Percentiles rank a stretch among this genome's conserved stretches.
Evolutionary conservation across 2,797 vertebrate genomes (phyloP).

Genomic region (Pangasius djambal): DNA sequence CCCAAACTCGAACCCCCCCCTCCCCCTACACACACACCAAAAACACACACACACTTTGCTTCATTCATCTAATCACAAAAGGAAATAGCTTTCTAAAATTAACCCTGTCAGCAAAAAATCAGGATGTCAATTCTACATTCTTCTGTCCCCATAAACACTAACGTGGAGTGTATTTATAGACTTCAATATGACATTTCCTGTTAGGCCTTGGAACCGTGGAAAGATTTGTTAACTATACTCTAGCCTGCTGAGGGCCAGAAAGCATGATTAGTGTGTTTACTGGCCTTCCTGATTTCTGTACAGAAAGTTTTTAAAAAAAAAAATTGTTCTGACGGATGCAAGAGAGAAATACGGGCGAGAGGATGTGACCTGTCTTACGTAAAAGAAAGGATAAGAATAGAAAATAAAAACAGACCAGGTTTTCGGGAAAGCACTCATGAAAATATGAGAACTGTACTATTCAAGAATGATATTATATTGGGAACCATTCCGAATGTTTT

Average conservation of each 20-base stretch:
- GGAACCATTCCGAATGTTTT: background rate
- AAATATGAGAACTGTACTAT: background rate
- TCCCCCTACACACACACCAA: slow-evolving; percentile 45
- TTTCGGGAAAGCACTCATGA: too few relatives aligned
- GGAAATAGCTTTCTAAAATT: slow-evolving; percentile 82
- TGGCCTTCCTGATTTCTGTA: slow-evolving; percentile 19
- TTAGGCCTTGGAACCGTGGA: slow-evolving; percentile 25
- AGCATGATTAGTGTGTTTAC: slow-evolving; percentile 24
- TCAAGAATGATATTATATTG: background rate
- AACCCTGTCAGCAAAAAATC: slow-evolving; percentile 73
- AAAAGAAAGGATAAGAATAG: background rate
- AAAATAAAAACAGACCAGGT: background rate
- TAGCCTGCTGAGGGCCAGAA: background rate
- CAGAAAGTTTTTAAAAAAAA: background rate
- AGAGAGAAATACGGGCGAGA: background rate
- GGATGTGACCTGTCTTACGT: slow-evolving; percentile 8
- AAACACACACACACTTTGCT: slow-evolving; percentile 12
- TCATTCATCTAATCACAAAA: slow-evolving; percentile 67
- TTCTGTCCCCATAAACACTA: slow-evolving; percentile 71
- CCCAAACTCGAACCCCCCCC: slow-evolving; percentile 60
- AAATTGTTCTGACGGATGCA: background rate
- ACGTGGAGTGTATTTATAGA: slow-evolving; percentile 73
- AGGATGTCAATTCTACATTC: slow-evolving; percentile 80
- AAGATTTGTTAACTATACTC: slow-evolving; percentile 10
- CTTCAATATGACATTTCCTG: slow-evolving; percentile 67